Evolutionary conservation across 2,113 vertebrate species (phyloP).

Genomic region (Oncorhynchus mykiss): DNA sequence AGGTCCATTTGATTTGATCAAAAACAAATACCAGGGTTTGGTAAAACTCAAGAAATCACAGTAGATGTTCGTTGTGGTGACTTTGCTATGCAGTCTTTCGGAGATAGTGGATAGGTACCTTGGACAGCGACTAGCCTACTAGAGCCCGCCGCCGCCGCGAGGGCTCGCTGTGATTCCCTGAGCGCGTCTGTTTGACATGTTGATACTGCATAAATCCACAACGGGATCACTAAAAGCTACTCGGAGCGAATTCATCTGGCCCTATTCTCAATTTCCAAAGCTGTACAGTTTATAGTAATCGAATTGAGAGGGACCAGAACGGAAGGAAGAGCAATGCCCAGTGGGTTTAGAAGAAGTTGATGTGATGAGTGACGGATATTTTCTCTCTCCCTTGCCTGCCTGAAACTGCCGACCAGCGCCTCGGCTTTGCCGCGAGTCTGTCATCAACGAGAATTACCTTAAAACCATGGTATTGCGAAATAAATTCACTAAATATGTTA

Average conservation of each 20-base stretch:
- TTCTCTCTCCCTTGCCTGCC: too few species aligned
- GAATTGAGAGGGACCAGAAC: neutral
- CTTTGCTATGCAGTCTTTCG: too few species aligned
- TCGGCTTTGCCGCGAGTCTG: too few species aligned
- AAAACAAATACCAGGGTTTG: too few species aligned
- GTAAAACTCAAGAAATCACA: too few species aligned
- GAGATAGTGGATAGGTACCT: neutral
- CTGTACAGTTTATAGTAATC: neutral
- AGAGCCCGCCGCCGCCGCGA: neutral
- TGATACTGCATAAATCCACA: conserved; percentile 5
- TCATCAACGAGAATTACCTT: too few species aligned
- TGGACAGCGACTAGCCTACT: conserved; percentile 27
- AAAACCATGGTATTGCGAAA: too few species aligned
- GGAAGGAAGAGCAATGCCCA: neutral
- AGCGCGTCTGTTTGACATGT: conserved; percentile 7
- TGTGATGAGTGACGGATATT: too few species aligned
- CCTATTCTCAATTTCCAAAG: neutral
- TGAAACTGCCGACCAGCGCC: too few species aligned
- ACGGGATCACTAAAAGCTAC: neutral
- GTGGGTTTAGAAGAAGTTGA: neutral
- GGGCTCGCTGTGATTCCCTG: conserved; percentile 1
- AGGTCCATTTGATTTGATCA: too few species aligned
- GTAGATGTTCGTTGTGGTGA: too few species aligned
- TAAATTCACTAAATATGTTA: too few species aligned
- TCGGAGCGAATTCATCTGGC: neutral